These are phyloP conservation scores for Lasioglossum figueresi DNA, from an alignment of 2,888 invertebrate genomes.

Conservation along the genomic window DNA sequence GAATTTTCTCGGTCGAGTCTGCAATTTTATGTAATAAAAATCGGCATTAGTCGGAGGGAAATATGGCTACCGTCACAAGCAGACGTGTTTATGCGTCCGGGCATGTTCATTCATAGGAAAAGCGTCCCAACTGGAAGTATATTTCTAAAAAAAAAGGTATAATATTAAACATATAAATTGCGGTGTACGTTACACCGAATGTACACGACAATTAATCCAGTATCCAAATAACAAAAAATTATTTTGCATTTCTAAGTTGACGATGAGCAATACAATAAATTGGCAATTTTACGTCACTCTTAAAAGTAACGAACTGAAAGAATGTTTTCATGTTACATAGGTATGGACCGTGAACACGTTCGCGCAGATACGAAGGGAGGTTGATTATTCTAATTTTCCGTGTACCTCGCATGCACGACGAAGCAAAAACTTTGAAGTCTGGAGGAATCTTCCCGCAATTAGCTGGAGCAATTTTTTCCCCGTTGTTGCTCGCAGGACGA, in stretches of 20 bases:
- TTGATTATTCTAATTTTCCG: neutral
- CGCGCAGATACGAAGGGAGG: neutral
- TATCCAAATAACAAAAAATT: too few relatives aligned
- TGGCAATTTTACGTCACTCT: too few relatives aligned
- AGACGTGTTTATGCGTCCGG: neutral
- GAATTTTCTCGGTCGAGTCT: conserved; percentile 15
- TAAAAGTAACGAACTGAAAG: neutral
- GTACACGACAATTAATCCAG: too few relatives aligned
- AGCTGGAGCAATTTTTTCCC: neutral
- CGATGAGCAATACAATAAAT: too few relatives aligned
- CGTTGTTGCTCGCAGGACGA: conserved; percentile 4
- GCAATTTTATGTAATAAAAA: conserved; percentile 38
- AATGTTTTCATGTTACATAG: neutral
- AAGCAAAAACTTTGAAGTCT: neutral
- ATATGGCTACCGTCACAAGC: neutral
- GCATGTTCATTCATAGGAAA: too few relatives aligned
- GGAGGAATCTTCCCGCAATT: neutral
- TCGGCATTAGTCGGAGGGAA: conserved; percentile 11
- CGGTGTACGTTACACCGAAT: too few relatives aligned
- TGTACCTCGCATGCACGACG: neutral
- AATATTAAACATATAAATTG: too few relatives aligned
- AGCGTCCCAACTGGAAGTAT: too few relatives aligned
- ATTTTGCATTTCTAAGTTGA: too few relatives aligned
- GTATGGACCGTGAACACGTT: neutral
- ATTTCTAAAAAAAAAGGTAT: too few relatives aligned